phyloP scores from a whole-genome alignment of 2,797 vertebrate species.

The Prunella strophiata region DNA sequence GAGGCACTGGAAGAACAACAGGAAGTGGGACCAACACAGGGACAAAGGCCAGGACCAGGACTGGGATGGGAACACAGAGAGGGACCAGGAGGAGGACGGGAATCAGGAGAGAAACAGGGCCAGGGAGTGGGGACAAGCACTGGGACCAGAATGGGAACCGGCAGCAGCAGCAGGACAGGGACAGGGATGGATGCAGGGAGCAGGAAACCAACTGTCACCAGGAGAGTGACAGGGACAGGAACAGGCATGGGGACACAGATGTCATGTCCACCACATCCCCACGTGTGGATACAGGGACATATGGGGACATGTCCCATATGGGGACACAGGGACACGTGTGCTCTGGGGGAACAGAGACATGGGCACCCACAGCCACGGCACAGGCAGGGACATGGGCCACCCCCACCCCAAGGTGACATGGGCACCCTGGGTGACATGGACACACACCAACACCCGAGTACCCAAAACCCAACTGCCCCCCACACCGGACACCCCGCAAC shows the following conservation, averaged over 20 bases:
- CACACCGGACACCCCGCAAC: fast-evolving
- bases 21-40: background rate
- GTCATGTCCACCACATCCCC: background rate
- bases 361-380: background rate
- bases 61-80: fast-evolving
- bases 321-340: background rate
- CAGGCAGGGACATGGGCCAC: background rate
- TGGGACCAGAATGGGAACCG: fast-evolving
- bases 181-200: background rate
- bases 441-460: fast-evolving
- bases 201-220: background rate
- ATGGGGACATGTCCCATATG: background rate
- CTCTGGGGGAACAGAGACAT: background rate
- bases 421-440: background rate
- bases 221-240: background rate
- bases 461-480: background rate
- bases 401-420: too few relatives aligned
- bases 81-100: background rate
- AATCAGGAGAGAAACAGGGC: background rate
- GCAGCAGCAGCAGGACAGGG: background rate
- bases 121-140: background rate
- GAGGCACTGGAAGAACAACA: background rate
- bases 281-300: background rate
- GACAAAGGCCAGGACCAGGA: background rate
- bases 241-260: background rate